Evolutionary conservation across 2,888 invertebrate species (phyloP), one percentile per base, ranked within the genome.

Genomic region (Endomychus coccineus): DNA sequence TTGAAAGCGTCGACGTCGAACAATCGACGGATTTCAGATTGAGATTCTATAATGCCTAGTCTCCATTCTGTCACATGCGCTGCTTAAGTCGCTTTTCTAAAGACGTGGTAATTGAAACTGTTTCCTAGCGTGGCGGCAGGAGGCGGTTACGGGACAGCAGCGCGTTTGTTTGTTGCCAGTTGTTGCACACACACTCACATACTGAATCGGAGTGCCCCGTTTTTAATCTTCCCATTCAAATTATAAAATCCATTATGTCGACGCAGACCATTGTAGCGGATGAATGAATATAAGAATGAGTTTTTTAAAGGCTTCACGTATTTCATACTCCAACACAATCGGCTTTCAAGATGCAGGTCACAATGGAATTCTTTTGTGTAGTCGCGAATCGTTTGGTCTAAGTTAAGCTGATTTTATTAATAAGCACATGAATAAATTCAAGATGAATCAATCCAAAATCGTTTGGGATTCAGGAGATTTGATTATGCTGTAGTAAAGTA

Each of bases 1-100:
- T 40, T 40, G 34, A 40, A 40, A 37, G 34, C 36, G 33, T 22
- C n/a, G 24, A 25, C 17, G 9, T 9, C 52, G 52, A 59, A 63
- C 63, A 63, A 63, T 63, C 49, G 58, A 47, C 54, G 62, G 62
- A 62, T 64, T 63, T 59, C 51, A 55, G 58, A 62, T 61, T 58
- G 56, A 59, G 50, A 55, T 58, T 57, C 52, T 56, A 59, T 63
- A 62, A 62, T 64, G 53, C 63, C 52, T 48, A 49, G 45, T 28
- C 51, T 54, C 58, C 50, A 61, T 62, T 61, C 59, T 56, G 54
- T 51, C 56, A 54, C 64, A 62, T 61, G 62, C 55, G 53, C 56
- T 51, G 55, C 52, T 51, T 61, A 61, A 61, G 61, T 60, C 61
- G 54, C 56, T 55, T 57, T 61, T 59, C 58, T 58, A 61, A 60